These are phyloP conservation scores for Odontamblyopus lacepedii DNA, from an alignment of 2,797 vertebrate genomes.

Conservation along the genomic window DNA sequence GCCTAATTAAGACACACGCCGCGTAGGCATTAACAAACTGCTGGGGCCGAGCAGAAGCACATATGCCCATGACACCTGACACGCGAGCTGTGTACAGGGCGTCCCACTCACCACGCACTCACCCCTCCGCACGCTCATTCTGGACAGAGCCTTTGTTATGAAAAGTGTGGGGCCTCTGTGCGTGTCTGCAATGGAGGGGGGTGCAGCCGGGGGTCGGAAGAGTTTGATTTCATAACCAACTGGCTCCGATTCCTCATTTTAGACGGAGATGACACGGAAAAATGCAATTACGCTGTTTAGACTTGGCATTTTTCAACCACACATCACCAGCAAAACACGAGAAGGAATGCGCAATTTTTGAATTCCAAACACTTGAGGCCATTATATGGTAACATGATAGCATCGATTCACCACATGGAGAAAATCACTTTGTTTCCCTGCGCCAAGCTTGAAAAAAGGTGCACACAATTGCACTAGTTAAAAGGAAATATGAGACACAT, in stretches of 20 bases:
- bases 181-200: constrained; percentile 12
- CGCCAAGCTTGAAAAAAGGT: constrained; percentile 10
- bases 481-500: constrained; percentile 8
- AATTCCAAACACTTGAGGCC: constrained; percentile 47
- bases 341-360: constrained; percentile 14
- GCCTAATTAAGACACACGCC: constrained; percentile 30
- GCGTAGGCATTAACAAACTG: constrained; percentile 4
- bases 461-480: constrained; percentile 12
- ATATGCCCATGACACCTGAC: constrained; percentile 80
- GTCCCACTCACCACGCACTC: constrained; percentile 52
- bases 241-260: constrained; percentile 29
- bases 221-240: constrained; percentile 32
- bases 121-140: constrained; percentile 54
- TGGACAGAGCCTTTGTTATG: constrained; percentile 76
- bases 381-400: constrained; percentile 28
- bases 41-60: constrained; percentile 35
- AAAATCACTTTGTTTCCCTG: constrained; percentile 30
- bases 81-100: constrained; percentile 53
- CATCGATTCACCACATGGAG: constrained; percentile 38
- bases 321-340: constrained; percentile 4
- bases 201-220: constrained; percentile 20
- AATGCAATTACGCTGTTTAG: constrained; percentile 1
- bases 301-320: constrained; percentile 6
- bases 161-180: constrained; percentile 69
- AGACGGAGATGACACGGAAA: neutral